Base-by-base conservation (phyloP, 2,113 vertebrate genomes). In the Thalassoma bifasciatum region DNA sequence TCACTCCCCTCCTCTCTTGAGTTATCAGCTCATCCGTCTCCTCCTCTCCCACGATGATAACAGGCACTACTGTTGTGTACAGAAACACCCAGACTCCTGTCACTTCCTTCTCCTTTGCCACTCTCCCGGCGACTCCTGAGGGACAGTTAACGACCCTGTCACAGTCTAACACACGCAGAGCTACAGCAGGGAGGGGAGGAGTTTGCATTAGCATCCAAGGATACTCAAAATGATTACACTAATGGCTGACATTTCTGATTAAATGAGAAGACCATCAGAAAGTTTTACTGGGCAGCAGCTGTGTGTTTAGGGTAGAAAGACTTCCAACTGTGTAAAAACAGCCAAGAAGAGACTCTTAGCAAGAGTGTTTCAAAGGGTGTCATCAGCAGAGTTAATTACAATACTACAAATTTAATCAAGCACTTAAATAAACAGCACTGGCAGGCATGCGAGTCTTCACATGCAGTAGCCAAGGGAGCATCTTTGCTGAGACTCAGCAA, bases 41-140 rank as follows among this genome's bases (percentile, higher is more conserved):
- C 75, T 82, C 62, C 82, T 92, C 87, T 92, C 89, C 88, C 90
- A 90, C 84, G 79, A 86, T 82, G 77, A 92, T 91, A 91, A 92
- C 70, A 76, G 63, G 51, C 67, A 73, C 61, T 38, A 67, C 83
- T 77, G 67, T 86, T 90, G 77, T 87, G 77, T 66, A 70, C 64
- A 88, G 79, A 87, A 89, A 90, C 88, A 87, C 72, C 63, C 70
- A 81, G 76, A 80, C 79, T 82, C 88, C 77, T 83, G 83, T 85
- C 72, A 38, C 79, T 82, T 89, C 87, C 87, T 82, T 73, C 72
- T 64, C 49, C 66, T 72, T 63, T 46, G 34, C 53, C 9, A 49
- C 60, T 79, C 60, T 46, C 23, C 60, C 37, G 36, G 24, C 22
- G 21, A 44, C 63, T 83, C 81, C 79, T 72, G 34, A 23, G 66